Evolutionary conservation across 2,888 invertebrate genomes (phyloP).

Genomic region (Xylota sylvarum): DNA sequence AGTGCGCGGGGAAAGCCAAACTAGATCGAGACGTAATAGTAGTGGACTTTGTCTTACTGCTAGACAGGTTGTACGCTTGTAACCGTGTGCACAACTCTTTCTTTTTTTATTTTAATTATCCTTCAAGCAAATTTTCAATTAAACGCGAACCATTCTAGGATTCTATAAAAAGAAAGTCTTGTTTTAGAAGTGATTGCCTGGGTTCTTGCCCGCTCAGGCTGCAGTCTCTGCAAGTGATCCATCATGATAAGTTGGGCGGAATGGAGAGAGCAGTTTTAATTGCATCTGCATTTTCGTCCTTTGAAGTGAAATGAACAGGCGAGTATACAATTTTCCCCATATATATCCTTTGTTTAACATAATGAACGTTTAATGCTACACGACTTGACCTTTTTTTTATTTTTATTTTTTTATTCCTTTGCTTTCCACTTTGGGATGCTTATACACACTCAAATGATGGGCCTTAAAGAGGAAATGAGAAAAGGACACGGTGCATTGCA

Average conservation of each 20-base stretch:
- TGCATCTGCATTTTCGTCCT: conserved; percentile 59
- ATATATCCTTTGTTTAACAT: conserved; percentile 34
- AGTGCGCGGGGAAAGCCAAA: not conserved
- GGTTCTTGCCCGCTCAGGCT: not conserved
- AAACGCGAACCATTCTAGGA: conserved; percentile 49
- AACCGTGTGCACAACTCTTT: not conserved
- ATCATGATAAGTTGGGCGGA: conserved; percentile 16
- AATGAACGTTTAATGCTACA: conserved; percentile 49
- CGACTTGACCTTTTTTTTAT: conserved; percentile 41
- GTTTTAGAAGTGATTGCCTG: conserved; percentile 37
- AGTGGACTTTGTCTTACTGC: conserved; percentile 1
- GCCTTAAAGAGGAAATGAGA: not conserved
- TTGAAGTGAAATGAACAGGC: conserved; percentile 9
- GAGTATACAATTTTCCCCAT: not conserved
- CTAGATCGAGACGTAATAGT: conserved; percentile 40
- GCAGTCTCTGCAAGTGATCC: conserved; percentile 42
- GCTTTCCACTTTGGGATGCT: conserved; percentile 19
- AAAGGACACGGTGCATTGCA: conserved; percentile 11
- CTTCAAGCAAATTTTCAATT: conserved; percentile 66
- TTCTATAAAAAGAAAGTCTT: conserved; percentile 24
- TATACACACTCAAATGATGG: conserved; percentile 5
- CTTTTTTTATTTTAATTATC: conserved; percentile 51
- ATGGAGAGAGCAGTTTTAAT: conserved; percentile 59
- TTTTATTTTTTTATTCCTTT: conserved; percentile 1
- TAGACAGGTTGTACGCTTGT: conserved; percentile 1